A percentile compares a stretch with the other conserved stretches of the same genome.
These are phyloP conservation scores for Melanostoma scalare DNA, from an alignment of 2,888 invertebrate genomes.

Conservation along the genomic window DNA sequence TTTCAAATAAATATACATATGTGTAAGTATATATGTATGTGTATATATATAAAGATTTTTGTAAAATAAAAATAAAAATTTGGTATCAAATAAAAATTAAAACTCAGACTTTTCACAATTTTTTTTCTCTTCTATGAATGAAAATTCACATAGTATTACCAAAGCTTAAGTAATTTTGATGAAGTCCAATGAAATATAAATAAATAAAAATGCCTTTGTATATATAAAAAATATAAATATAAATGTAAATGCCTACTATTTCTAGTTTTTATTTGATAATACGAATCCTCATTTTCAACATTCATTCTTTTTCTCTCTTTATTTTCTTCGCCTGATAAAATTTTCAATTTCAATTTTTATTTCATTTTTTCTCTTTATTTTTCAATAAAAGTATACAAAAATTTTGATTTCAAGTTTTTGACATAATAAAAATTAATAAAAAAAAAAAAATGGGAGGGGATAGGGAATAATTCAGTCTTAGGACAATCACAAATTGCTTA, in stretches of 20 bases:
- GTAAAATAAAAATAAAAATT: slow-evolving; percentile 62
- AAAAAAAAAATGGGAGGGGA: slow-evolving; percentile 54
- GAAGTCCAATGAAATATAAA: slow-evolving; percentile 64
- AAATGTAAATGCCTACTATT: slow-evolving; percentile 51
- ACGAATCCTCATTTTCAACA: slow-evolving; percentile 57
- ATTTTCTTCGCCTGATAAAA: slow-evolving; percentile 46
- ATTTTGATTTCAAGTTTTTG: slow-evolving; percentile 68
- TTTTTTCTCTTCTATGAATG: slow-evolving; percentile 29
- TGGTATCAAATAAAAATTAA: slow-evolving; percentile 69
- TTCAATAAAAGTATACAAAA: slow-evolving; percentile 41
- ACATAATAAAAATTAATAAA: slow-evolving; percentile 46
- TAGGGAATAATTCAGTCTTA: slow-evolving; percentile 77
- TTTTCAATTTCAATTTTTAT: slow-evolving; percentile 14
- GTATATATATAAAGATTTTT: slow-evolving; percentile 34
- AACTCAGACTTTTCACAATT: slow-evolving; percentile 65
- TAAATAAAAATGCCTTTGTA: slow-evolving; percentile 66
- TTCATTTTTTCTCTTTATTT: slow-evolving; percentile 27
- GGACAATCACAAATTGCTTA: slow-evolving; percentile 78
- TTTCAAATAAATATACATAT: slow-evolving; percentile 35
- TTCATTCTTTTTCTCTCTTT: slow-evolving; percentile 65
- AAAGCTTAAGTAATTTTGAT: slow-evolving; percentile 55
- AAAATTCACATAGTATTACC: slow-evolving; percentile 31
- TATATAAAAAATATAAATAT: slow-evolving; percentile 33
- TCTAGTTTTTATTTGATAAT: slow-evolving; percentile 60
- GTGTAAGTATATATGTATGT: slow-evolving; percentile 42